Evolutionary conservation across 2,888 invertebrate species (phyloP).

Genomic region (Drosophila emarginata): DNA sequence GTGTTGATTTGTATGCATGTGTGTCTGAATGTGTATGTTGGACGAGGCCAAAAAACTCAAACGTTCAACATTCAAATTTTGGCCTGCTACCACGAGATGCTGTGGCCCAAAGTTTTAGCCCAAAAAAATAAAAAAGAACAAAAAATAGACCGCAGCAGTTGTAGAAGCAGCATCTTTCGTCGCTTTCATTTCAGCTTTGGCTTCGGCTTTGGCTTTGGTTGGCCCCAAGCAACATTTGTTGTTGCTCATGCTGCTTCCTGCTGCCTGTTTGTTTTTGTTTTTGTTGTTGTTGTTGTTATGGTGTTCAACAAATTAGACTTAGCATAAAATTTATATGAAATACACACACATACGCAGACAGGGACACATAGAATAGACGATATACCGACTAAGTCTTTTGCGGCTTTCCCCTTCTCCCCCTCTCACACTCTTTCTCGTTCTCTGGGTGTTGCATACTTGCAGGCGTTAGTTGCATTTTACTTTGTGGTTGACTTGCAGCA

Average conservation of each 20-base stretch:
- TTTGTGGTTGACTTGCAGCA: constrained; percentile 6
- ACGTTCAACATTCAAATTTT: constrained; percentile 21
- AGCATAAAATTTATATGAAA: constrained; percentile 23
- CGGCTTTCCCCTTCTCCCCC: constrained; percentile 4
- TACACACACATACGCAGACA: constrained; percentile 2
- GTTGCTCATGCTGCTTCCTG: neutral
- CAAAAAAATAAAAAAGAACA: neutral
- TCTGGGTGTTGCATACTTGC: neutral
- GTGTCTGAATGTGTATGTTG: neutral
- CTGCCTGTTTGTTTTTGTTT: constrained; percentile 5
- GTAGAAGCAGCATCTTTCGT: neutral
- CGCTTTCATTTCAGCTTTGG: neutral
- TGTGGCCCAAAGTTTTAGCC: neutral
- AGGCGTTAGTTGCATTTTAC: constrained; percentile 8
- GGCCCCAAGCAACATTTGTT: neutral
- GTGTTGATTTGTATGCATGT: neutral
- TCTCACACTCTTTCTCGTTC: neutral
- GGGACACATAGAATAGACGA: neutral
- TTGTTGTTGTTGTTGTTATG: constrained; percentile 16
- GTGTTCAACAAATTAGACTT: constrained; percentile 45
- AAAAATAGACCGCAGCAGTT: neutral
- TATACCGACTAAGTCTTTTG: neutral
- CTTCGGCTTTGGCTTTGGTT: neutral
- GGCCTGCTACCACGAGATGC: constrained; percentile 10
- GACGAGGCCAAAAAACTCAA: constrained; percentile 14